phyloP scores from a whole-genome alignment of 35 echinoderm and acorn worm species.

The Apostichopus californicus region DNA sequence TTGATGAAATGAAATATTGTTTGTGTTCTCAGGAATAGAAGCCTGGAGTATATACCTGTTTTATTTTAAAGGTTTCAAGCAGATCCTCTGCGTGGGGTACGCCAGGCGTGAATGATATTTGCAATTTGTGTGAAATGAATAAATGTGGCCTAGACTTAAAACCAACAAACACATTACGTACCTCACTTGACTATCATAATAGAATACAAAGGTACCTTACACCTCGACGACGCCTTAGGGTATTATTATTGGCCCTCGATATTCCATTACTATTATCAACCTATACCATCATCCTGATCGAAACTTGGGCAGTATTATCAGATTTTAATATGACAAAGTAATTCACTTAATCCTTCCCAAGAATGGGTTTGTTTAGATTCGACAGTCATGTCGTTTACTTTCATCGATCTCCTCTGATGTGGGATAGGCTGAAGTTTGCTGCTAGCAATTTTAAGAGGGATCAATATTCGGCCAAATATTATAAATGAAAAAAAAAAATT shows the following conservation, averaged over 20 bases:
- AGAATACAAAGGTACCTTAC: conserved; percentile 1
- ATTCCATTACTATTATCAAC: conserved; percentile 36
- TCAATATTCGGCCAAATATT: background rate
- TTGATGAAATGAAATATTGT: conserved; percentile 49
- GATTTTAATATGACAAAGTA: conserved; percentile 58
- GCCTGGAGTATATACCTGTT: background rate
- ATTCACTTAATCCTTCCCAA: conserved; percentile 42
- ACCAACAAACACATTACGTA: conserved; percentile 60
- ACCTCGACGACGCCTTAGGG: conserved; percentile 16
- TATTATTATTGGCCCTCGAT: conserved; percentile 43
- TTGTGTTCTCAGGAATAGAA: conserved; percentile 52
- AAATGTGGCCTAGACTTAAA: conserved; percentile 40
- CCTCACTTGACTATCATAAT: conserved; percentile 6
- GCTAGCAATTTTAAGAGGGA: background rate
- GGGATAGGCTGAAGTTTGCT: background rate
- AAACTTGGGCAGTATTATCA: conserved; percentile 32
- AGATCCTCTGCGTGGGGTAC: conserved; percentile 43
- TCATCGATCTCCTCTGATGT: conserved; percentile 13
- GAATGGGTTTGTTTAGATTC: conserved; percentile 23
- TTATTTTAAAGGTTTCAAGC: background rate
- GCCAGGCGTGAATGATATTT: conserved; percentile 52
- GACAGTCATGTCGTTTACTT: background rate
- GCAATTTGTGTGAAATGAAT: conserved; percentile 43
- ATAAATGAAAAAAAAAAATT: background rate
- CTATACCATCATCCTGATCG: conserved; percentile 29